phyloP scores from a whole-genome alignment of 2,888 invertebrate species.

The Amphipoea oculea region DNA sequence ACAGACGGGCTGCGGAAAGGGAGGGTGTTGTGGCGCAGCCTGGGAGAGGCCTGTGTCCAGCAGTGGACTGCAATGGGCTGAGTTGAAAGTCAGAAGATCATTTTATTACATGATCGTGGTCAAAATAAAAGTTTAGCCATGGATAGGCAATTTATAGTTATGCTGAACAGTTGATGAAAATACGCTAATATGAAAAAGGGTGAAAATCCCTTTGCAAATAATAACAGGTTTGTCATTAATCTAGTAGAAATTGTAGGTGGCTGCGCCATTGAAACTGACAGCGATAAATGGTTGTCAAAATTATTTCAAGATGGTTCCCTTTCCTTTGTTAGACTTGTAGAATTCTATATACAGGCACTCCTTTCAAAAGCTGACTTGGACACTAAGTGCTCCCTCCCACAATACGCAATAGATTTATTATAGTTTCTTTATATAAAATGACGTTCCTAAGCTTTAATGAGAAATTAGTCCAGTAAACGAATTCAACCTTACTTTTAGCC shows the following conservation, averaged over 20 bases:
- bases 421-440: conserved; percentile 21
- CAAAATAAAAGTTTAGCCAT: neutral
- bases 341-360: conserved; percentile 19
- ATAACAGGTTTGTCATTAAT: conserved; percentile 41
- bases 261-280: conserved; percentile 39
- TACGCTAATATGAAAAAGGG: neutral
- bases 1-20: too few species aligned
- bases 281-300: conserved; percentile 57
- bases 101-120: neutral
- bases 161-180: neutral
- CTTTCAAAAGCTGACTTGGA: conserved; percentile 31
- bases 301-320: conserved; percentile 19
- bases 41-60: neutral
- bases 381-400: conserved; percentile 42
- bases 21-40: too few species aligned
- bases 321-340: conserved; percentile 27
- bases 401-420: conserved; percentile 48
- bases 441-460: conserved; percentile 15
- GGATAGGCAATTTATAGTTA: neutral
- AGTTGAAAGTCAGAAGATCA: neutral
- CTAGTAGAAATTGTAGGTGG: conserved; percentile 27
- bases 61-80: too few species aligned
- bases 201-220: conserved; percentile 7
- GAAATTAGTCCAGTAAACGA: conserved; percentile 27
- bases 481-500: conserved; percentile 8